Evolutionary conservation across 2,888 invertebrate genomes (phyloP), one percentile per base, ranked within the genome.

Genomic region (Globia sparganii): DNA sequence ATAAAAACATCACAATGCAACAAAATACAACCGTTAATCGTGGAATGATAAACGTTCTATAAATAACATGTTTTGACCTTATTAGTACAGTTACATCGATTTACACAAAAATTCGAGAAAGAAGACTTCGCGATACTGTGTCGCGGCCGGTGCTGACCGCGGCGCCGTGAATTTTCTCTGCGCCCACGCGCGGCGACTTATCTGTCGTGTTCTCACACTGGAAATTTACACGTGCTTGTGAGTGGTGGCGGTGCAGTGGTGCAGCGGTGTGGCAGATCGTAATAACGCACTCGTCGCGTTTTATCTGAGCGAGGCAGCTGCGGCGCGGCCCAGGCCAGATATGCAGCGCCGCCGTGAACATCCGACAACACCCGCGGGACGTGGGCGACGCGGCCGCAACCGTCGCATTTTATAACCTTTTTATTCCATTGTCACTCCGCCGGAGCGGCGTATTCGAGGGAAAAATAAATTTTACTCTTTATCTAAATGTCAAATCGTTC

Each of bases 401-500:
- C 92, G 93, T 91, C 93, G 94, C 96, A 92, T 96, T 96, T 96
- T 96, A 96, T 94, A 96, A 96, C 96, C 95, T 95, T 96, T 96
- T 96, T 96, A 96, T 96, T 95, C 96, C 95, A 96, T 96, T 96
- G 96, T 96, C 96, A 96, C 96, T 94, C 93, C 90, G 89, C 89
- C 93, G 92, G 90, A 91, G 92, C 94, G 91, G 92, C 93, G 93
- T 91, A 91, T 93, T 90, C 94, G 93, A 94, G 94, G 94, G 93
- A 94, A 96, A 95, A 95, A 96, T 96, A 96, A 96, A 96, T 96
- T 96, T 96, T 92, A 95, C 92, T 94, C 94, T 96, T 96, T 96
- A 96, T 96, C 96, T 96, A 95, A 96, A 96, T 96, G 96, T 96
- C 96, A 96, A 96, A 96, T 96, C 96, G 96, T 96, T 94, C 95